phyloP scores from a whole-genome alignment of 1,140 invertebrate genomes.

The Physella acuta region DNA sequence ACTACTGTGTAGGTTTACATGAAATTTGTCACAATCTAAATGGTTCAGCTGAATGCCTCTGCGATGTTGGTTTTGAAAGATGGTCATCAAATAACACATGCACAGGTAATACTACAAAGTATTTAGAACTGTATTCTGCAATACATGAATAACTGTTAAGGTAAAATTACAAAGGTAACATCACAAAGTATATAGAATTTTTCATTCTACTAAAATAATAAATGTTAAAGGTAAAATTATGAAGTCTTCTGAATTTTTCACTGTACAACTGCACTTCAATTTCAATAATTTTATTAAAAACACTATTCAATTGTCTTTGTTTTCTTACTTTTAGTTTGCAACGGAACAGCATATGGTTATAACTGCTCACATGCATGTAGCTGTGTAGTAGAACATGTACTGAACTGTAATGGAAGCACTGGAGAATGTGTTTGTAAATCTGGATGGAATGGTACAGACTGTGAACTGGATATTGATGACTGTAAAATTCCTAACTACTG shows the following conservation, averaged over 20 bases:
- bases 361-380: slow-evolving; percentile 17
- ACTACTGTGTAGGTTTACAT: neutral
- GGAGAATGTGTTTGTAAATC: slow-evolving; percentile 28
- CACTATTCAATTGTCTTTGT: neutral
- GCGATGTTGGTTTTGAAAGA: neutral
- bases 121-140: neutral
- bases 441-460: slow-evolving; percentile 26
- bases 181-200: slow-evolving; percentile 9
- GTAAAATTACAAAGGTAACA: neutral
- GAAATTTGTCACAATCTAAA: slow-evolving; percentile 13
- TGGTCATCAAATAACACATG: neutral
- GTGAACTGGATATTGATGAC: neutral
- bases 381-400: slow-evolving; percentile 12
- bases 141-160: neutral
- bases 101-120: slow-evolving; percentile 3
- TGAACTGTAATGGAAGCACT: slow-evolving; percentile 18
- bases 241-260: neutral
- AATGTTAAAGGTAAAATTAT: neutral
- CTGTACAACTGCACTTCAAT: neutral
- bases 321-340: slow-evolving; percentile 1
- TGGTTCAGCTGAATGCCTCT: slow-evolving; percentile 12
- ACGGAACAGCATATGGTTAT: slow-evolving; percentile 15
- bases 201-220: neutral
- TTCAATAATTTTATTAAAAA: neutral
- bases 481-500: neutral